Conservation (phyloP, 2,113 vertebrate genomes). For the Aix galericulata region DNA sequence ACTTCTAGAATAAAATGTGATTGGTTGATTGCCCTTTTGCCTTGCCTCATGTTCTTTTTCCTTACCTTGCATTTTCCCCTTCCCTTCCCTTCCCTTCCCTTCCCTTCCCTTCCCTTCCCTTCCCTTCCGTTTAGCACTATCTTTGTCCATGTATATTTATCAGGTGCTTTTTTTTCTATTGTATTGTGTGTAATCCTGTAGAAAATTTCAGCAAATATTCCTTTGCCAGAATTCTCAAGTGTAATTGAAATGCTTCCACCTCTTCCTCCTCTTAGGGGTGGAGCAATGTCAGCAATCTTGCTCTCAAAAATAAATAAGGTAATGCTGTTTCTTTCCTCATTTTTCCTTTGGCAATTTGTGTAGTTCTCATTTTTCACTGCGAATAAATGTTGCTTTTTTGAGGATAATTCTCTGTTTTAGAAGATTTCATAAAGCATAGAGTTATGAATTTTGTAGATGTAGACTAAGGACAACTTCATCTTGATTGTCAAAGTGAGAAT, state of each 20-base stretch:
- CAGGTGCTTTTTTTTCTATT: background rate
- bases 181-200: background rate
- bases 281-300: background rate
- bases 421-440: background rate
- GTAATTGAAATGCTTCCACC: background rate
- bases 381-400: background rate
- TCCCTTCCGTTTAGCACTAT: background rate
- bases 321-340: background rate
- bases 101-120: background rate
- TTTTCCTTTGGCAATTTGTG: background rate
- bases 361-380: background rate
- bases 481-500: background rate
- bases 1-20: background rate
- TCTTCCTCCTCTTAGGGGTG: background rate
- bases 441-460: background rate
- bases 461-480: background rate
- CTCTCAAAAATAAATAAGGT: background rate
- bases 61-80: no score
- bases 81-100: background rate
- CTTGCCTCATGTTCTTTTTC: background rate
- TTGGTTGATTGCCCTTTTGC: background rate
- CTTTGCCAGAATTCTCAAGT: background rate
- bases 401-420: background rate
- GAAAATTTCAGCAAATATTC: background rate
- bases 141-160: background rate